Base-by-base conservation (phyloP, 2,797 vertebrate genomes). In the Paedocypris micromegethes region DNA sequence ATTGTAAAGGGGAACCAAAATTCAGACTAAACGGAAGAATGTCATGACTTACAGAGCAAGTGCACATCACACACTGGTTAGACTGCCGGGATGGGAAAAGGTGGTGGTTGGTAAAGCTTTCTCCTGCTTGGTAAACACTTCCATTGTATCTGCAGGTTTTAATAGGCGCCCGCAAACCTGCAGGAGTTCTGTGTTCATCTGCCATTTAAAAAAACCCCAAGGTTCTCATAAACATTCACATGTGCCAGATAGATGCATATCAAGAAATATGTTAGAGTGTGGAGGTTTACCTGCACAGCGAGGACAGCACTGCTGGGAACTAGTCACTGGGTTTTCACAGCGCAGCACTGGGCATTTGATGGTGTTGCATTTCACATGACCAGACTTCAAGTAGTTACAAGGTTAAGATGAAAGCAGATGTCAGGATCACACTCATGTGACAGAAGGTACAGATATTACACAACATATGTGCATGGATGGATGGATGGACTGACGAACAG, bases 61-160 rank as follows among this genome's bases (percentile, higher is more conserved):
- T 93, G 87, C 96, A 98, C 88, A 97, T 90, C 58, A 91, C 92
- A 77, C 96, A 98, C 85, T 98, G 95, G 81, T 94, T 93, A 41
- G 88, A 85, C 73, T 90, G 92, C 71, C 86, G 88, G 68, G 90
- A 89, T 0, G 94, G 92, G 78, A 97, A 93, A 41, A 97, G 90
- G 71, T 95, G 89, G 0, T 79, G 90, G 54, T 87, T 90, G 51
- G 88, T 91, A 88, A 98, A 98, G 79, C 89, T 91, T 82, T 97
- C 94, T 2, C 95, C 95, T 0, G 92, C 89, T 73, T 93, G 93
- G 81, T 94, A 98, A 6, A 86, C 74, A 0, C 85, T 95, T 55
- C 95, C 95, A 0, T 98, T 98, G 81, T 95, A 86, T 70, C 90
- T 91, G 81, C 96, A 98, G 72, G 91, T 89, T 59, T 88, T 93